Conservation (phyloP, 2,888 invertebrate genomes). For the Cataglyphis albicans region DNA sequence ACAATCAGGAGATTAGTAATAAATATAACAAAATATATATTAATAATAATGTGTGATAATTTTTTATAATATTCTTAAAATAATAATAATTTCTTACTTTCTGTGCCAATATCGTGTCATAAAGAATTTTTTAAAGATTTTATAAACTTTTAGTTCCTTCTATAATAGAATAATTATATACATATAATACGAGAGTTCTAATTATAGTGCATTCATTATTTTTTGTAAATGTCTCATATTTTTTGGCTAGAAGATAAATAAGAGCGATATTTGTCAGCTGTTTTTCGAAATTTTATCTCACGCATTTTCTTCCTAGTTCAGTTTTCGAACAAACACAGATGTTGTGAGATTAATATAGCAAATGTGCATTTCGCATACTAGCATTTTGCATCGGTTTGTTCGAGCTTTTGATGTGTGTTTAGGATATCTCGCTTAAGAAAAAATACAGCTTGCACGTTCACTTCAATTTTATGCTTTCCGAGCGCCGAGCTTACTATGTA, state of each 20-base stretch:
- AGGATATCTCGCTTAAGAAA: background rate
- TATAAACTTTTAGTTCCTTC: background rate
- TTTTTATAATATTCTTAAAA: background rate
- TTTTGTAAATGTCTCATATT: background rate
- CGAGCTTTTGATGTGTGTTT: background rate
- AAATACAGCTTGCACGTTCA: slow-evolving; percentile 1
- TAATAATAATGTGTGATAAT: background rate
- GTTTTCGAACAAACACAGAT: slow-evolving; percentile 9
- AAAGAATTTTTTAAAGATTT: background rate
- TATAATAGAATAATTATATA: background rate
- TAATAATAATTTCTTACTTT: background rate
- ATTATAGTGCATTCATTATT: background rate
- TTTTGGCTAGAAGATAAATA: too few species aligned
- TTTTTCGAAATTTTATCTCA: background rate
- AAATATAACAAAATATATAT: background rate
- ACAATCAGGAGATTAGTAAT: background rate
- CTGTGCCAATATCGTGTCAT: background rate
- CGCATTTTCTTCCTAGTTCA: background rate
- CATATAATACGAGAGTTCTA: background rate
- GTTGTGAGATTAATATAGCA: slow-evolving; percentile 5
- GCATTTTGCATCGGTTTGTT: background rate
- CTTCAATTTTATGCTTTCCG: slow-evolving; percentile 20
- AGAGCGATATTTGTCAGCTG: background rate
- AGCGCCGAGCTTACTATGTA: background rate
- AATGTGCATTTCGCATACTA: background rate